These are phyloP conservation scores for Charina bottae DNA, from an alignment of 2,113 vertebrate species.

Conservation along the genomic window DNA sequence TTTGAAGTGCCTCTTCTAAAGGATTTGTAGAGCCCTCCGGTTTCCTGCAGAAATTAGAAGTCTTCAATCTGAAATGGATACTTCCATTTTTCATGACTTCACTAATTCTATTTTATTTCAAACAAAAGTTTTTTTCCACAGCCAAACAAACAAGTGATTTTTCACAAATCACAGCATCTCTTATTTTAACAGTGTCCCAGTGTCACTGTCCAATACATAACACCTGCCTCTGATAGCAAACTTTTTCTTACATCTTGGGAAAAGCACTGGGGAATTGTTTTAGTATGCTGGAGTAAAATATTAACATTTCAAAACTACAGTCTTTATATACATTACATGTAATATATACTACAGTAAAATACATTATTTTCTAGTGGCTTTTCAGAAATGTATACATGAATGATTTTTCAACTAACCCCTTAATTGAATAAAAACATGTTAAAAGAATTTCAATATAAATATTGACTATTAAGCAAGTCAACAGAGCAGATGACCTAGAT, in stretches of 20 bases:
- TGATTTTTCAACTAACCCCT: not conserved
- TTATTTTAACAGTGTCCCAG: not conserved
- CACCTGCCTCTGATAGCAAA: not conserved
- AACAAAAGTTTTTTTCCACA: not conserved
- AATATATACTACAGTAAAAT: constrained; percentile 1
- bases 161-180: not conserved
- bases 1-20: not conserved
- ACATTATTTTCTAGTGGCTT: not conserved
- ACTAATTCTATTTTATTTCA: not conserved
- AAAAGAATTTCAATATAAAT: not conserved
- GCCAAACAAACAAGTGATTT: not conserved
- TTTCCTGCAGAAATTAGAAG: not conserved
- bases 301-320: not conserved
- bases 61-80: not conserved
- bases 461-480: not conserved
- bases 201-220: not conserved
- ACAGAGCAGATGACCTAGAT: not conserved
- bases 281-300: not conserved
- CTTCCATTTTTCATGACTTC: not conserved
- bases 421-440: not conserved
- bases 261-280: not conserved
- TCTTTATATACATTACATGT: not conserved
- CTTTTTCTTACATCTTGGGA: not conserved
- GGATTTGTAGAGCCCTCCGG: not conserved
- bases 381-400: constrained; percentile 6